Base-by-base conservation (phyloP, 2,888 invertebrate species). In the Parnassius apollo region DNA sequence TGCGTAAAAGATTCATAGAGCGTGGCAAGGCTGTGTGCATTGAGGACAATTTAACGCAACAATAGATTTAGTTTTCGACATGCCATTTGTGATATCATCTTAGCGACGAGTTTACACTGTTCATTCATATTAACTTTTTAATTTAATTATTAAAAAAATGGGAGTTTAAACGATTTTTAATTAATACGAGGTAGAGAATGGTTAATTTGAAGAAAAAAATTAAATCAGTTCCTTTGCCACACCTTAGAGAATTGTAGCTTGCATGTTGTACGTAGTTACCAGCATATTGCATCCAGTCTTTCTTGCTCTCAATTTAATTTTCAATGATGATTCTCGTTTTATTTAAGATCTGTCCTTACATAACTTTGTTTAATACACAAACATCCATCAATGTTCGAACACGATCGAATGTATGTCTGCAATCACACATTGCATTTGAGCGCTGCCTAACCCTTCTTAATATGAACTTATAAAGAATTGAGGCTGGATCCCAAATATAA, bases 1-100 rank as follows among this genome's bases (percentile, higher is more conserved):
- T 85, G 82, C 84, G 84, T 89, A 82, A 78, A 76, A 77, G 83
- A 88, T 83, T 91, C 85, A 89, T 92, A 92, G 92, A 92, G 94
- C 94, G 94, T 94, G 94, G 94, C 94, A 93, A 94, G 94, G 94
- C 94, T 94, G 94, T 94, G 94, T 93, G 93, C 93, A 93, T 92
- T 92, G 91, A 92, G 92, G 92, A 92, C 92, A 91, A 91, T 89
- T 85, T 85, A 88, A 91, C 83, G 91, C 90, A 88, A 87, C 84
- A 81, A 83, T 91, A 91, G 90, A 77, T 86, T 64, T 90, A 90
- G 91, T 81, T 86, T 76, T 87, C 80, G 80, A 87, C 86, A 82
- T 86, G 82, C 79, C 87, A 88, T 88, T 80, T 76, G 77, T 82
- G 74, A 86, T 81, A 86, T 88, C 91, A 91, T 88, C 82, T 73